Conservation (phyloP, 2,113 vertebrate genomes). For the Polypterus bichir region DNA sequence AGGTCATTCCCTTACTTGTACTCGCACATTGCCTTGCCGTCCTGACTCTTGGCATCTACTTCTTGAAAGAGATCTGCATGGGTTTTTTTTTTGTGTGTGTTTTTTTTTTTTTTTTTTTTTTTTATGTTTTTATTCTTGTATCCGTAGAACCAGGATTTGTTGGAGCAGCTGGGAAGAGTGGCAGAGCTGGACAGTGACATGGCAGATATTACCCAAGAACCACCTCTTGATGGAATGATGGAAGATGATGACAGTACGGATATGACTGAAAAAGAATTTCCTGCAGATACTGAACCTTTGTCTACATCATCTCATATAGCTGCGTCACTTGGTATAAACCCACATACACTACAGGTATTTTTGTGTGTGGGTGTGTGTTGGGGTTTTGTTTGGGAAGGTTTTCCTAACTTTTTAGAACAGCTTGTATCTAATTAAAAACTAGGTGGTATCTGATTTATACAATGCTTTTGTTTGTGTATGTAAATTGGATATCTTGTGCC, state of each 20-base stretch:
- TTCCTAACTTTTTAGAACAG: too few relatives aligned
- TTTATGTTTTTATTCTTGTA: background rate
- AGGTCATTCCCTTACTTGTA: too few relatives aligned
- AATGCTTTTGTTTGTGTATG: too few relatives aligned
- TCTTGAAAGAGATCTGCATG: constrained; percentile 10
- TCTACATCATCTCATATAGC: constrained; percentile 68
- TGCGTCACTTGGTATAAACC: constrained; percentile 75
- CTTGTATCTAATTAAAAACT: too few relatives aligned
- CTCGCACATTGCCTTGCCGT: too few relatives aligned
- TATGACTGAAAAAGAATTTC: constrained; percentile 9
- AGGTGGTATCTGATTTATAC: too few relatives aligned
- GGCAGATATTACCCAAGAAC: constrained; percentile 85
- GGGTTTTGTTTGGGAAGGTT: background rate
- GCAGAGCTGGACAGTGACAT: constrained; percentile 89
- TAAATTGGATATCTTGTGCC: too few relatives aligned
- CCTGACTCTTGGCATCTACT: background rate
- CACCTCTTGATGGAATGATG: constrained; percentile 35
- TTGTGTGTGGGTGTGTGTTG: background rate
- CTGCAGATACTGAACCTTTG: constrained; percentile 50
- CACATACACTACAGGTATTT: constrained; percentile 79
- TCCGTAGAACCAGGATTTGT: constrained; percentile 49
- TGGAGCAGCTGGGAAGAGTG: constrained; percentile 55
- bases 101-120: constrained; percentile 18
- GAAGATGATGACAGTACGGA: constrained; percentile 37
- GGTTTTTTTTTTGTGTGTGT: constrained; percentile 17